Conservation (phyloP, 2,888 invertebrate species). For the Eutolmus rufibarbis region DNA sequence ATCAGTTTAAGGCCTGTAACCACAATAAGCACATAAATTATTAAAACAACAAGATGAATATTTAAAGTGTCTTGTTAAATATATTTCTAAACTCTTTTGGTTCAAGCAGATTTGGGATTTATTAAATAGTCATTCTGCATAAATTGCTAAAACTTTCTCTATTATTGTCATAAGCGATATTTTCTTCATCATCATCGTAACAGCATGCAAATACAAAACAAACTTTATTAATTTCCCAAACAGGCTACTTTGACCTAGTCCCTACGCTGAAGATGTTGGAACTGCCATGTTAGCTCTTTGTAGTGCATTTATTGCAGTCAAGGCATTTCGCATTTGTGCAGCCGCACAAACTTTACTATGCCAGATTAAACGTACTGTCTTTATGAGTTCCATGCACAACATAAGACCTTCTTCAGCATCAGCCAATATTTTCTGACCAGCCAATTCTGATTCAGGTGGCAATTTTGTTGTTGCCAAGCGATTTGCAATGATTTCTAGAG, state of each 20-base stretch:
- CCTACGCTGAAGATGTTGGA: conserved; percentile 1
- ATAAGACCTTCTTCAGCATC: conserved; percentile 21
- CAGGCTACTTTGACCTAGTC: background rate
- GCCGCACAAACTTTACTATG: conserved; percentile 36
- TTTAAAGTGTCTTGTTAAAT: too few species aligned
- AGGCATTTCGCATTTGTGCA: conserved; percentile 24
- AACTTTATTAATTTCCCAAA: background rate
- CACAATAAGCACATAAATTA: too few species aligned
- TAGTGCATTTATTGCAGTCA: background rate
- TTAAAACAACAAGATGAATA: too few species aligned
- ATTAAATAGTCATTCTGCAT: too few species aligned
- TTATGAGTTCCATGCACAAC: conserved; percentile 8
- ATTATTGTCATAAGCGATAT: background rate
- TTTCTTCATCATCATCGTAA: background rate
- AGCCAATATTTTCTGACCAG: conserved; percentile 5
- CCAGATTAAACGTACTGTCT: conserved; percentile 17
- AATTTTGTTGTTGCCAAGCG: conserved; percentile 5
- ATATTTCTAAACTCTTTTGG: too few species aligned
- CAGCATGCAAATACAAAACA: background rate
- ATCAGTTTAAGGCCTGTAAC: too few species aligned
- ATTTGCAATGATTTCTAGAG: background rate
- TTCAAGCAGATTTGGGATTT: too few species aligned
- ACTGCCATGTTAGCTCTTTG: background rate
- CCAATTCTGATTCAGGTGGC: background rate
- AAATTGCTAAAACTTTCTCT: background rate